Percentiles rank a stretch among this genome's conserved stretches.
Evolutionary conservation across 1,140 invertebrate genomes (phyloP).

Genomic region (Listronotus oregonensis): DNA sequence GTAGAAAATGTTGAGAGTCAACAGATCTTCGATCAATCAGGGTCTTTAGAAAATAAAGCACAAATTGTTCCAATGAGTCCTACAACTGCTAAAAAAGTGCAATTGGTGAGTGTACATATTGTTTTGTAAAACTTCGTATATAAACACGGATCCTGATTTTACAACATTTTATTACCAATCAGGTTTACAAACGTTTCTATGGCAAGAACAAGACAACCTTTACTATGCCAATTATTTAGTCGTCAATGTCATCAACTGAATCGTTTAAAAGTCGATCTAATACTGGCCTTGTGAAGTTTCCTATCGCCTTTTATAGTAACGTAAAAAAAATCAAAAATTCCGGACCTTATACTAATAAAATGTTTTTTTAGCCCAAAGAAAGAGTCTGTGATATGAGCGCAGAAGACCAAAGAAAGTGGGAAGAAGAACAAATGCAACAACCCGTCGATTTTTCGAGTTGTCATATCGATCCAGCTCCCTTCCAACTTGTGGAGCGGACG

Average conservation of each 20-base stretch:
- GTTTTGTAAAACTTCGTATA: no score
- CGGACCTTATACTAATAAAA: no score
- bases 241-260: no score
- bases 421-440: conserved; percentile 83
- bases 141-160: no score
- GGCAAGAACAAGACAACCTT: no score
- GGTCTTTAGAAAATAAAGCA: conserved; percentile 34
- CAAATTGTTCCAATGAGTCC: conserved; percentile 62
- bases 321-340: no score
- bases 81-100: conserved; percentile 81
- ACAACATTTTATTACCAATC: no score
- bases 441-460: conserved; percentile 86
- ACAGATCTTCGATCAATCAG: conserved; percentile 41
- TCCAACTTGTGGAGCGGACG: conserved; percentile 95
- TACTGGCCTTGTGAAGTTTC: no score
- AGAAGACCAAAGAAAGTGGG: conserved; percentile 90
- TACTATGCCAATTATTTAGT: no score
- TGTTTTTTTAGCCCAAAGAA: conserved; percentile 86
- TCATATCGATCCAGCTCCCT: conserved; percentile 97
- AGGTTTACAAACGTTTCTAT: no score
- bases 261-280: no score
- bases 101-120: conserved; percentile 71
- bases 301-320: no score
- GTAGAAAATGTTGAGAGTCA: conserved; percentile 59
- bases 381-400: conserved; percentile 92